phyloP scores from a whole-genome alignment of 2,797 vertebrate species.

The Intellagama lesueurii region DNA sequence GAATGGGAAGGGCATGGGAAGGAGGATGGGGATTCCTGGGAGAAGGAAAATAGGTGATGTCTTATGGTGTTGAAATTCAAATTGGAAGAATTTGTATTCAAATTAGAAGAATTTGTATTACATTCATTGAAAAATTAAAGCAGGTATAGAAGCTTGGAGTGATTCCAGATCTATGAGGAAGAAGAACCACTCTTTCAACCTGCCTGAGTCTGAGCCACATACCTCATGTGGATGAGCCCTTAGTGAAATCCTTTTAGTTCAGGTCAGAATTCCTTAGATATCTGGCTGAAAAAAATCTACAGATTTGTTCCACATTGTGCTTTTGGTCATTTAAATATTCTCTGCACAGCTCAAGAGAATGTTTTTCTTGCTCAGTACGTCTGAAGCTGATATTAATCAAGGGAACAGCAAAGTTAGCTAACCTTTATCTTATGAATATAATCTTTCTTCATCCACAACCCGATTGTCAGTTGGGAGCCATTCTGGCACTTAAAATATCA shows the following conservation, averaged over 20 bases:
- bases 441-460: constrained; percentile 8
- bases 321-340: not conserved
- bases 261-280: not conserved
- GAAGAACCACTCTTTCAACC: too few relatives aligned
- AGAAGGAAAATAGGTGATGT: too few relatives aligned
- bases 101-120: too few relatives aligned
- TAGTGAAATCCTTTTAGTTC: not conserved
- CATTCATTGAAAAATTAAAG: too few relatives aligned
- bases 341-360: not conserved
- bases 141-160: too few relatives aligned
- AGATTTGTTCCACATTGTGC: not conserved
- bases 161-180: too few relatives aligned
- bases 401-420: constrained; percentile 2
- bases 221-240: not conserved
- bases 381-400: constrained; percentile 9
- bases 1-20: too few relatives aligned
- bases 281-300: not conserved
- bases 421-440: constrained; percentile 27
- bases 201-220: too few relatives aligned
- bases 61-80: too few relatives aligned
- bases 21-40: too few relatives aligned
- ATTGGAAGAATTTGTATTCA: too few relatives aligned
- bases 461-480: not conserved
- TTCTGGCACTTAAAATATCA: constrained; percentile 19
- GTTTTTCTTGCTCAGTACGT: not conserved